Base-by-base conservation (phyloP, 2,797 vertebrate genomes). In the Sebastolobus alascanus region DNA sequence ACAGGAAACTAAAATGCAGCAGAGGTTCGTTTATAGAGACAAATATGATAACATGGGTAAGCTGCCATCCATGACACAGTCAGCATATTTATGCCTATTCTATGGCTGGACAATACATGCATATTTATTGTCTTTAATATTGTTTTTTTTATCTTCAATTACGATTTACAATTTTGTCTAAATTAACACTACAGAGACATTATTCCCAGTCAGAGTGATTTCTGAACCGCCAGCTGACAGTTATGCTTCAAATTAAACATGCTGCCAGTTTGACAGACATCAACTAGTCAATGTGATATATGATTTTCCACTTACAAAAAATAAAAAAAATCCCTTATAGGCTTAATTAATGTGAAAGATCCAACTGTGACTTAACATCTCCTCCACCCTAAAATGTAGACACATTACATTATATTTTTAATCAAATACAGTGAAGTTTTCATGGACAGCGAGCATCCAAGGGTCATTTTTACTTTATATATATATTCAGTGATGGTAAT, bases 401-500 rank as follows among this genome's bases (percentile, higher is more conserved):
- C 13, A 66, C 14, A 52, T 14, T 43, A 67, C 14, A 27, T 3
- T 43, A 50, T 31, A 50, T 5, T 29, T 37, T 20, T 16, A 56
- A 56, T 20, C 50, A 5, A 56, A 63, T 14, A 63, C 27, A 50
- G 2, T 37, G 14, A 74, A 2, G 20, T 8, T 33, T 10, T 69
- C 18, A 35, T 55, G 4, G 38, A 82, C 31, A 72, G 54, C 46
- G 14, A 68, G 75, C 46, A 58, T 58, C 18, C 27, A 31, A 20
- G 8, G 35, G n/a, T 68, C 40, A 35, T 8, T 14, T 64, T 59
- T 11, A 25, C 29, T 35, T 58, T 25, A 16, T 38, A 5, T 27
- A 38, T 4, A 50, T 50, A 22, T 8, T 16, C 9, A 46, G n/a
- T 52, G 31, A 29, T 55, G 22, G 25, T 12, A 16, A 46, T 12